Evolutionary conservation across 1,140 invertebrate genomes (phyloP).

Genomic region (Trichomalopsis sarcophagae): DNA sequence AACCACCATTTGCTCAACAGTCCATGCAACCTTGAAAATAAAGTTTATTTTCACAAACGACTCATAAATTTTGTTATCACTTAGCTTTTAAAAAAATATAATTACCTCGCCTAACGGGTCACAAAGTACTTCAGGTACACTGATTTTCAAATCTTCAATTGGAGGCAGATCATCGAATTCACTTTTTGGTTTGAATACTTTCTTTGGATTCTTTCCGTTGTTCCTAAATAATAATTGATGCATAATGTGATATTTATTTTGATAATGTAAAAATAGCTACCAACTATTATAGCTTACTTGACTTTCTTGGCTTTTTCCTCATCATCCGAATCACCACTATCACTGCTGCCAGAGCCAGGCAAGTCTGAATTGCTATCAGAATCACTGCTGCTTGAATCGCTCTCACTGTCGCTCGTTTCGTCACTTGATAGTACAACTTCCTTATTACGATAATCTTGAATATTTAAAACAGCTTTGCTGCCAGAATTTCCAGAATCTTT

Average conservation of each 20-base stretch:
- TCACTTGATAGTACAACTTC: constrained; percentile 27
- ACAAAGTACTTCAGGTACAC: constrained; percentile 84
- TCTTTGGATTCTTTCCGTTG: constrained; percentile 35
- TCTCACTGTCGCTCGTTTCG: constrained; percentile 46
- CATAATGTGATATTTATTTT: not conserved
- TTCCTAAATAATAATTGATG: constrained; percentile 32
- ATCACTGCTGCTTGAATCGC: constrained; percentile 46
- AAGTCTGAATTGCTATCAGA: constrained; percentile 44
- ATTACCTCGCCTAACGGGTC: constrained; percentile 83
- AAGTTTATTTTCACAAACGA: constrained; percentile 43
- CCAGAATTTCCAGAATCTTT: constrained; percentile 43
- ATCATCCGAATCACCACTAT: constrained; percentile 9
- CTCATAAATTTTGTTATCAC: constrained; percentile 35
- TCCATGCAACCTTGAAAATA: constrained; percentile 67
- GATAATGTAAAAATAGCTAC: constrained; percentile 23
- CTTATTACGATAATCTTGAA: constrained; percentile 31
- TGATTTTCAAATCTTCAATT: constrained; percentile 88
- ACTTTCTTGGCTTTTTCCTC: constrained; percentile 22
- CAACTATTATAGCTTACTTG: constrained; percentile 39
- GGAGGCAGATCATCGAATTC: constrained; percentile 85
- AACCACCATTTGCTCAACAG: constrained; percentile 69
- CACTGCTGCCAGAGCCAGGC: not conserved
- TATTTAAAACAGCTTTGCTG: not conserved
- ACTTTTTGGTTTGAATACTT: constrained; percentile 51
- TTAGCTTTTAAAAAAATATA: constrained; percentile 15